These are phyloP conservation scores for Anseranas semipalmata DNA, from an alignment of 2,113 vertebrate genomes.

Conservation along the genomic window DNA sequence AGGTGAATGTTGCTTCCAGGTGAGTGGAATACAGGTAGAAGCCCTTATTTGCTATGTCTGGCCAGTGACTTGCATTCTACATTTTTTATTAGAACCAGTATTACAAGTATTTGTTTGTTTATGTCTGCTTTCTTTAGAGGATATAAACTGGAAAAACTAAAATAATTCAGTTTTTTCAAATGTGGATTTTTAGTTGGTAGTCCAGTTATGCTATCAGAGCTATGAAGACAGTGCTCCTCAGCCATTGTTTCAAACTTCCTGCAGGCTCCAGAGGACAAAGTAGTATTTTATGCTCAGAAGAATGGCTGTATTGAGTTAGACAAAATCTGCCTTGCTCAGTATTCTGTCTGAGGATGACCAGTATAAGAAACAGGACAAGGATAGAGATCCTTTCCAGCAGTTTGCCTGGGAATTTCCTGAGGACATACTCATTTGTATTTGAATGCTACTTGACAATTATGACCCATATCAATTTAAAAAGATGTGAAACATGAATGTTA, in stretches of 20 bases:
- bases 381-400: constrained; percentile 27
- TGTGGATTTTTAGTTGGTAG: constrained; percentile 10
- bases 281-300: constrained; percentile 50
- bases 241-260: constrained; percentile 58
- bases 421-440: not conserved
- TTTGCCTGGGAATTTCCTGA: constrained; percentile 26
- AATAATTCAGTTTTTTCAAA: not conserved
- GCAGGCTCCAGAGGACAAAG: constrained; percentile 12
- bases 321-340: constrained; percentile 55
- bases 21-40: not conserved
- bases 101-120: not conserved
- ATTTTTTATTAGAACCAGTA: not conserved
- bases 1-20: not conserved
- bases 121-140: not conserved
- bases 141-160: not conserved
- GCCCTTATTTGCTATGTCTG: not conserved
- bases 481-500: not conserved
- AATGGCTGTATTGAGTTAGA: constrained; percentile 56
- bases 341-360: constrained; percentile 58
- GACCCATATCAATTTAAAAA: not conserved
- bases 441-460: not conserved
- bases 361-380: constrained; percentile 27
- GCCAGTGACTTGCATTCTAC: not conserved
- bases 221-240: constrained; percentile 42
- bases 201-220: not conserved